phyloP scores from a whole-genome alignment of 2,113 vertebrate species.

The Uropsilus gracilis region DNA sequence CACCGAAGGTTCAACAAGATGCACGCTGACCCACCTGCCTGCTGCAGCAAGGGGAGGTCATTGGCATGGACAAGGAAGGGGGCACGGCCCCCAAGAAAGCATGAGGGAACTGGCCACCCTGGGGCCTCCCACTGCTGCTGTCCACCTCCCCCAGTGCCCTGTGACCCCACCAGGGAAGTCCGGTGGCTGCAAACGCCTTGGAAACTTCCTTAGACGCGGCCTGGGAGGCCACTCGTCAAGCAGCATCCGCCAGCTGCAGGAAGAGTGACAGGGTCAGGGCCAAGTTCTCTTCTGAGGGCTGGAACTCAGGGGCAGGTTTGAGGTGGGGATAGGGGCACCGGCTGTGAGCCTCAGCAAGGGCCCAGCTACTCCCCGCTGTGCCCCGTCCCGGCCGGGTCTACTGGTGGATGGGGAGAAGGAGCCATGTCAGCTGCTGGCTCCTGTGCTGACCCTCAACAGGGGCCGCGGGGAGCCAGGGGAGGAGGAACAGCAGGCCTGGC shows the following conservation, averaged over 20 bases:
- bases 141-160: no score
- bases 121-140: no score
- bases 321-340: neutral
- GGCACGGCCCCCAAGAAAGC: fast-evolving
- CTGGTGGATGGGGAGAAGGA: no score
- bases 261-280: neutral
- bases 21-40: no score
- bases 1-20: neutral
- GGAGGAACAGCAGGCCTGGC: neutral
- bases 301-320: neutral
- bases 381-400: no score
- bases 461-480: neutral
- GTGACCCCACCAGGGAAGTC: no score
- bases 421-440: fast-evolving
- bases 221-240: no score
- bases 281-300: no score
- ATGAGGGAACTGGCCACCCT: fast-evolving
- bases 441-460: fast-evolving
- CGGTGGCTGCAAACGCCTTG: neutral
- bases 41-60: neutral
- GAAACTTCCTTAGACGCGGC: no score
- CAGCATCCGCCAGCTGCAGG: no score
- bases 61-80: no score
- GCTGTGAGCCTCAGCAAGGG: neutral
- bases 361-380: no score